Percentiles rank a stretch among this genome's conserved stretches.
Conservation (phyloP, 2,113 vertebrate species). For the Xenopus laevis region DNA sequence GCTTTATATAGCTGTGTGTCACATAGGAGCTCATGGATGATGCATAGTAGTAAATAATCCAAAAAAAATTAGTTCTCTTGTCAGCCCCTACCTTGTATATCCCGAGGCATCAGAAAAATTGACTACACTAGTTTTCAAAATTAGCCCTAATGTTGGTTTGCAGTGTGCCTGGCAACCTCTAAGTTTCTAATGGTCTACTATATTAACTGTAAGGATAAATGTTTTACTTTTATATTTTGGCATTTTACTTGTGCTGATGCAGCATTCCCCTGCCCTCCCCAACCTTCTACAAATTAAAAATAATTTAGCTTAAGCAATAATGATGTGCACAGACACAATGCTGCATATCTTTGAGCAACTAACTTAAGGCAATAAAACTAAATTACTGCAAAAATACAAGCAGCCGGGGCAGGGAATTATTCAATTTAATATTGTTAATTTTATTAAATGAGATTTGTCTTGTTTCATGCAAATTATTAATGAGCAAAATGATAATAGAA, state of each 20-base stretch:
- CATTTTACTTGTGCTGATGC: slow-evolving; percentile 77
- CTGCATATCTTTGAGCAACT: slow-evolving; percentile 72
- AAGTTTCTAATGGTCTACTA: slow-evolving; percentile 82
- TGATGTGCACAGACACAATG: slow-evolving; percentile 63
- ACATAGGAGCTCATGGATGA: slow-evolving; percentile 85
- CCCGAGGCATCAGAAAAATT: slow-evolving; percentile 94
- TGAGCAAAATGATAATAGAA: slow-evolving; percentile 47
- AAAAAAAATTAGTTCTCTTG: slow-evolving; percentile 95
- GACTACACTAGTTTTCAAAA: slow-evolving; percentile 99
- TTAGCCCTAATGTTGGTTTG: slow-evolving; percentile 95
- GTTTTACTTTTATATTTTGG: slow-evolving; percentile 90
- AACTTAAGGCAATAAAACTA: slow-evolving; percentile 80
- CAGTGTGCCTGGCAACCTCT: slow-evolving; percentile 82
- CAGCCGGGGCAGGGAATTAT: slow-evolving; percentile 69
- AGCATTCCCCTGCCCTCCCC: slow-evolving; percentile 50
- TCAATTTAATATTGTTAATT: slow-evolving; percentile 75
- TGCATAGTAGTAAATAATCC: slow-evolving; percentile 98
- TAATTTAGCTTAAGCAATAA: slow-evolving; percentile 80
- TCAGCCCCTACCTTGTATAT: slow-evolving; percentile 90
- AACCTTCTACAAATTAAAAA: slow-evolving; percentile 75
- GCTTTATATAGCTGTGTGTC: slow-evolving; percentile 87
- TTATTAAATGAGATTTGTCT: slow-evolving; percentile 69
- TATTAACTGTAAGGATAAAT: slow-evolving; percentile 90
- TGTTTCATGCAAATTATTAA: slow-evolving; percentile 61
- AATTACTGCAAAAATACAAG: slow-evolving; percentile 70